phyloP scores from a whole-genome alignment of 2,888 invertebrate species.

The Sepiola atlantica region DNA sequence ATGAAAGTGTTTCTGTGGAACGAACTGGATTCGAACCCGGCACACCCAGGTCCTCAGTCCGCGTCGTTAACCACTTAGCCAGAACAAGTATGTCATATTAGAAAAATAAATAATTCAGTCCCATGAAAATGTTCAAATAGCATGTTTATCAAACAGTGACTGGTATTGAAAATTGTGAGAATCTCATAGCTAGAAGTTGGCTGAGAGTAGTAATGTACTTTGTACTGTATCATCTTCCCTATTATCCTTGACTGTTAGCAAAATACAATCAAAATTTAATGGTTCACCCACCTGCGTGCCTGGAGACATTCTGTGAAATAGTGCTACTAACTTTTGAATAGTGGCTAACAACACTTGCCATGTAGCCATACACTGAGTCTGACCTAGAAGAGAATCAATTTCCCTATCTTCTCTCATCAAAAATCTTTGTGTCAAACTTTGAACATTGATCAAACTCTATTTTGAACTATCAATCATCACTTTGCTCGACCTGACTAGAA shows the following conservation, averaged over 20 bases:
- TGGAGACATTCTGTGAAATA: neutral
- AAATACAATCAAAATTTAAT: neutral
- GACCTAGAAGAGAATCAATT: neutral
- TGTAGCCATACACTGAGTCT: neutral
- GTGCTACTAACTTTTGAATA: neutral
- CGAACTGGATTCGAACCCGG: too few relatives aligned
- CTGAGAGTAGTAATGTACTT: neutral
- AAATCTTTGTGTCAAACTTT: slow-evolving; percentile 6
- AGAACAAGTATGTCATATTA: too few relatives aligned
- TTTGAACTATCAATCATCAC: slow-evolving; percentile 14
- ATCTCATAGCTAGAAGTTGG: neutral
- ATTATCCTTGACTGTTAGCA: neutral
- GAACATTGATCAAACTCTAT: neutral
- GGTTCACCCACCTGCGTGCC: slow-evolving; percentile 1
- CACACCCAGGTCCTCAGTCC: too few relatives aligned
- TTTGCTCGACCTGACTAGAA: neutral
- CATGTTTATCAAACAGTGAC: neutral
- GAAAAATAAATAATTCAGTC: neutral
- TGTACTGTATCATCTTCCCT: neutral
- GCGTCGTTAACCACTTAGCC: too few relatives aligned
- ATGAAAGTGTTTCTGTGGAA: too few relatives aligned
- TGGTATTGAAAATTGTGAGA: neutral
- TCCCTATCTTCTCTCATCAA: slow-evolving; percentile 18
- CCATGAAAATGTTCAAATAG: neutral
- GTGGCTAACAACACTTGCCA: neutral